Conservation (phyloP, 2,888 invertebrate genomes). For the Drosophila setosimentum region DNA sequence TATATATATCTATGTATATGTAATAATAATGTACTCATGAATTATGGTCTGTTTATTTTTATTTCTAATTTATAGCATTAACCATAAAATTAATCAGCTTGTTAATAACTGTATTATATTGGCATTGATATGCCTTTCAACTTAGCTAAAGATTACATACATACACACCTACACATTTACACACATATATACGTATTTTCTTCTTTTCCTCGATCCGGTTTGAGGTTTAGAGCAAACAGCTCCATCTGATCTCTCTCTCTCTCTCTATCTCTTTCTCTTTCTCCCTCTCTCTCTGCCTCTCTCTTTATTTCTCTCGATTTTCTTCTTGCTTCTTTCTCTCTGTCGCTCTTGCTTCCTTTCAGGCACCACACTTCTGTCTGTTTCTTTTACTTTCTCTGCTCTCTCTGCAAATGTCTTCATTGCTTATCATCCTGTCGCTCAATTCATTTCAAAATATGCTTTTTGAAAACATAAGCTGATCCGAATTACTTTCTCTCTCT, state of each 20-base stretch:
- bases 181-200: background rate
- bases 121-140: background rate
- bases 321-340: constrained; percentile 32
- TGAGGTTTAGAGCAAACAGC: background rate
- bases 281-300: background rate
- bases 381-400: constrained; percentile 33
- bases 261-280: background rate
- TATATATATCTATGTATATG: background rate
- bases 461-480: background rate
- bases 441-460: background rate
- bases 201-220: constrained; percentile 3
- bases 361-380: background rate
- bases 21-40: background rate
- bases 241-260: background rate
- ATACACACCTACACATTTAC: background rate
- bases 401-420: background rate
- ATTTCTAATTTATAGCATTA: background rate
- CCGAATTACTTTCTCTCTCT: background rate
- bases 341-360: background rate
- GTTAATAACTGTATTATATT: background rate
- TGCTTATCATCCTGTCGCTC: constrained; percentile 12
- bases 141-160: background rate
- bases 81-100: background rate
- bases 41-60: background rate
- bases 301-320: background rate